Conservation (phyloP, 37 sponge, comb jelly and placozoan species). For the Crambe crambe region DNA sequence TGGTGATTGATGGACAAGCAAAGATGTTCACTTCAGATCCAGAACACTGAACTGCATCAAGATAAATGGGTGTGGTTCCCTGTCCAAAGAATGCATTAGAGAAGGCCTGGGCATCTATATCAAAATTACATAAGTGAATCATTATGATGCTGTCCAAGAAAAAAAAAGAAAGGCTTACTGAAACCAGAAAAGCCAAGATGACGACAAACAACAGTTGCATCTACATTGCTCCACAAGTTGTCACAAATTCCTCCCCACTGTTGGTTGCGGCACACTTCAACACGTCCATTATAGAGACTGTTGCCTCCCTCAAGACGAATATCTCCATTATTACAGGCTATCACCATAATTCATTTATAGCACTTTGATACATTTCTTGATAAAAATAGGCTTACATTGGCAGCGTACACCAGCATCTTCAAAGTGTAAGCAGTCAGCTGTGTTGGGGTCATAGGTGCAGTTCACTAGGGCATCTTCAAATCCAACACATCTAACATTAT, state of each 20-base stretch:
- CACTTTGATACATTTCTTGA: not conserved
- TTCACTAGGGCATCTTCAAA: not conserved
- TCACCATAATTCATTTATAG: not conserved
- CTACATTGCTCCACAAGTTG: not conserved
- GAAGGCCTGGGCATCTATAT: constrained; percentile 24
- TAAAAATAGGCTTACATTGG: not conserved
- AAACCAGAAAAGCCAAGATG: constrained; percentile 8
- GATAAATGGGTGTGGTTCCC: constrained; percentile 13
- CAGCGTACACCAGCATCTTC: not conserved
- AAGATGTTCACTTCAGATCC: constrained; percentile 25
- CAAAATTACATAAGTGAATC: too few relatives aligned
- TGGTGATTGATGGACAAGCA: not conserved
- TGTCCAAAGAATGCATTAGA: constrained; percentile 33
- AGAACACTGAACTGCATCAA: constrained; percentile 33
- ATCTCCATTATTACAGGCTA: not conserved
- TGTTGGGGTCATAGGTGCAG: not conserved
- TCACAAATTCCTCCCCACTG: not conserved
- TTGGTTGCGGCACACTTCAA: not conserved
- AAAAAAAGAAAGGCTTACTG: not conserved
- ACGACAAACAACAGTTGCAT: not conserved
- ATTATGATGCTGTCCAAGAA: too few relatives aligned
- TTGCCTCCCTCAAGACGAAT: constrained; percentile 5
- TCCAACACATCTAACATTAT: not conserved
- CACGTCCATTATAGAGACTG: not conserved
- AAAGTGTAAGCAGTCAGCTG: not conserved